phyloP scores from a whole-genome alignment of 2,888 invertebrate genomes.

The Didymodactylos carnosus region DNA sequence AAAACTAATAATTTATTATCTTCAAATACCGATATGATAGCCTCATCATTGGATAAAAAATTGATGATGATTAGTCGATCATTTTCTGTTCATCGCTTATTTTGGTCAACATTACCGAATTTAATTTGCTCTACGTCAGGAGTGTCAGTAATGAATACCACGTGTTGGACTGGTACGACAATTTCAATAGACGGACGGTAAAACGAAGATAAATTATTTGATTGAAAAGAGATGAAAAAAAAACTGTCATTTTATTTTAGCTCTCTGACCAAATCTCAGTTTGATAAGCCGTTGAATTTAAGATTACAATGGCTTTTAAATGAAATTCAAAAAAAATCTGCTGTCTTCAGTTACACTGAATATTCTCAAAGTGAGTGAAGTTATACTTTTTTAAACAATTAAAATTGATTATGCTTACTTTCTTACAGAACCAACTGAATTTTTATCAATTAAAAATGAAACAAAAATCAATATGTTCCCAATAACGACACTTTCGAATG shows the following conservation, averaged over 20 bases:
- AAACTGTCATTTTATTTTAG: background rate
- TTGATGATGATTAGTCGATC: background rate
- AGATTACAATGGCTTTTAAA: background rate
- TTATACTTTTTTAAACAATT: too few species aligned
- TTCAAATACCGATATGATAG: too few species aligned
- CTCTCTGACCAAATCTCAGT: background rate
- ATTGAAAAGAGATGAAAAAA: background rate
- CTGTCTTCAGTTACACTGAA: too few species aligned
- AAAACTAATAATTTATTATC: too few species aligned
- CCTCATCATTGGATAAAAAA: background rate
- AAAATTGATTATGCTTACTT: too few species aligned
- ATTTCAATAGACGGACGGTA: background rate
- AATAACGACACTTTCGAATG: background rate
- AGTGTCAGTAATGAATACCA: background rate
- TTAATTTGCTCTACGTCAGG: background rate
- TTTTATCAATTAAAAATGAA: background rate
- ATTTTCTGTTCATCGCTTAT: background rate
- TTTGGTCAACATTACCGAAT: background rate
- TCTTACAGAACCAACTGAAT: too few species aligned
- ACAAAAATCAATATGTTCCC: background rate
- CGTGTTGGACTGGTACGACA: background rate
- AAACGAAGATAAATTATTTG: background rate
- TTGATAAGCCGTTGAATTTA: background rate
- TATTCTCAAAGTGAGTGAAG: too few species aligned
- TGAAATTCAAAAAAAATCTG: background rate